Percentiles rank a stretch among this genome's conserved stretches.
phyloP scores from a whole-genome alignment of 2,113 vertebrate genomes.

The Meriones unguiculatus region DNA sequence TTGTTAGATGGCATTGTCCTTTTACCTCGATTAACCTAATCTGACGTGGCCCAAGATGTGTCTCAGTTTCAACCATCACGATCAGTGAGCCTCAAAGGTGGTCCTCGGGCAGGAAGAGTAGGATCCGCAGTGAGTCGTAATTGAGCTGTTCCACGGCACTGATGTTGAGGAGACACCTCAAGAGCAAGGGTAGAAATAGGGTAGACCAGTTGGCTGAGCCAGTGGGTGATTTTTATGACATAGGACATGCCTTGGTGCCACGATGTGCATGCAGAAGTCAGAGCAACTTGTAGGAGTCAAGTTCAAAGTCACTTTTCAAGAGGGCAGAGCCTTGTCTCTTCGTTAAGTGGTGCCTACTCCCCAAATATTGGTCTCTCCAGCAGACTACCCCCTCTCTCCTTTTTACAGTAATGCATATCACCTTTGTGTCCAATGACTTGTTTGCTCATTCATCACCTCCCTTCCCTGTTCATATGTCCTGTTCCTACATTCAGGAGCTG shows the following conservation, averaged over 20 bases:
- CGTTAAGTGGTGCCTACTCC: background rate
- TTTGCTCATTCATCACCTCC: background rate
- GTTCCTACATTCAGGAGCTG: background rate
- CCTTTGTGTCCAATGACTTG: fast-evolving
- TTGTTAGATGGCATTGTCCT: background rate
- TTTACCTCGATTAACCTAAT: background rate
- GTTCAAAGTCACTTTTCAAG: background rate
- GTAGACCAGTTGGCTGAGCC: fast-evolving
- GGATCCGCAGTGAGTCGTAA: background rate
- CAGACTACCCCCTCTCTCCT: background rate
- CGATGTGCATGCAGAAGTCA: background rate
- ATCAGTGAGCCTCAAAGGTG: too few species aligned
- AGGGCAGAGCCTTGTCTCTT: background rate
- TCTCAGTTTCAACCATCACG: background rate
- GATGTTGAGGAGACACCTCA: background rate
- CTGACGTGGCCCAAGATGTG: background rate
- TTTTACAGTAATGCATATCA: fast-evolving
- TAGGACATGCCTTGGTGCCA: background rate
- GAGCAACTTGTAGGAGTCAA: background rate
- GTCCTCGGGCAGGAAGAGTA: background rate
- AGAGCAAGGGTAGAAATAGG: background rate
- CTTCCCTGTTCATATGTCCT: too few species aligned
- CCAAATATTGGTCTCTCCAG: fast-evolving
- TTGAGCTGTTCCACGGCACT: background rate
- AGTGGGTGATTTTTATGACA: background rate